These are phyloP conservation scores for Pogonus chalceus DNA, from an alignment of 1,140 invertebrate genomes.

Conservation along the genomic window DNA sequence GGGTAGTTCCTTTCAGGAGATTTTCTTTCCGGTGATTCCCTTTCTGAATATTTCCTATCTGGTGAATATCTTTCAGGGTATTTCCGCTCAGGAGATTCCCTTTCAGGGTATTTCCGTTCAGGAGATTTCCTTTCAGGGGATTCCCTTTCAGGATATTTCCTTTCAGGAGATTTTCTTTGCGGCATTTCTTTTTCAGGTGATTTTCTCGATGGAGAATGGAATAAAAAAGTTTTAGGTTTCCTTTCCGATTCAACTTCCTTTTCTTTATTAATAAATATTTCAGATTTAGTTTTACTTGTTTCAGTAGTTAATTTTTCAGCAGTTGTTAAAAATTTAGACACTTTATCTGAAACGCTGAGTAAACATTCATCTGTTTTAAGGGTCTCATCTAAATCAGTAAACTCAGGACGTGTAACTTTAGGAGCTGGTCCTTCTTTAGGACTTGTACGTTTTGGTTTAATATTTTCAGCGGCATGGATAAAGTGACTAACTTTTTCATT, in stretches of 20 bases:
- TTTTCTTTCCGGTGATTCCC: neutral
- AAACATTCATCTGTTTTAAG: conserved; percentile 44
- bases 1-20: neutral
- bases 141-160: neutral
- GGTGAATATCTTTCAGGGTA: neutral
- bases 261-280: neutral
- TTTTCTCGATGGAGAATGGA: conserved; percentile 5
- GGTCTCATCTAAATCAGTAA: conserved; percentile 43
- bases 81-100: conserved; percentile 3
- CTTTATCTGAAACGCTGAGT: conserved; percentile 48
- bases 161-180: neutral
- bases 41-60: neutral
- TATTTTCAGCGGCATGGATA: conserved; percentile 34
- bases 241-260: conserved; percentile 8
- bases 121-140: neutral
- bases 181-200: conserved; percentile 8
- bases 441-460: conserved; percentile 13
- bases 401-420: conserved; percentile 39
- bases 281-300: conserved; percentile 10
- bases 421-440: conserved; percentile 28
- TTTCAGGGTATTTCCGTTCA: neutral
- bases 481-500: conserved; percentile 45
- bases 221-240: neutral
- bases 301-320: conserved; percentile 40
- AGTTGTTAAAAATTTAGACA: conserved; percentile 47